Evolutionary conservation across 2,797 vertebrate genomes (phyloP).

Genomic region (Cyclopterus lumpus): DNA sequence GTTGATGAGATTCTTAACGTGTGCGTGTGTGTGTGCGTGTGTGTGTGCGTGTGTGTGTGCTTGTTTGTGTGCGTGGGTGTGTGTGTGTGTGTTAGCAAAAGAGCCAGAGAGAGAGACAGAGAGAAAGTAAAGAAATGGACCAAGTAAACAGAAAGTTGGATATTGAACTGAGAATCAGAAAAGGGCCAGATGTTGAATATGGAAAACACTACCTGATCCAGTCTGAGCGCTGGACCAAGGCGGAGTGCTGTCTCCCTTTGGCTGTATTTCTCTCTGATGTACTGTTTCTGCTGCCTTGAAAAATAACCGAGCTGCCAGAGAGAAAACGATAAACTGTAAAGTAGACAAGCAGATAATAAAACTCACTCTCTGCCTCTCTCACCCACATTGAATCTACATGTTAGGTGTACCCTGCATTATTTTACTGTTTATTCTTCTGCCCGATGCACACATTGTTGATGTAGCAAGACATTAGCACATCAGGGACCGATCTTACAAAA

Average conservation of each 20-base stretch:
- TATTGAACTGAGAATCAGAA: not conserved
- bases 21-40: not conserved
- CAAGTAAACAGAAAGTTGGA: conserved; percentile 17
- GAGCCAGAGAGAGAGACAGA: not conserved
- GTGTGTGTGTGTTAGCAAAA: too few species aligned
- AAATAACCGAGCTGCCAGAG: conserved; percentile 13
- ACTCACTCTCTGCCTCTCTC: not conserved
- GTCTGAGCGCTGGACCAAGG: conserved; percentile 32
- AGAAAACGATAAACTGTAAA: conserved; percentile 20
- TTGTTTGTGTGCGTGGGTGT: not conserved
- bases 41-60: not conserved
- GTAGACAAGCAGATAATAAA: conserved; percentile 10
- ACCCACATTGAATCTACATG: conserved; percentile 1
- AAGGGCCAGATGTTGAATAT: conserved; percentile 59
- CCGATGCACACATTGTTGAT: conserved; percentile 3
- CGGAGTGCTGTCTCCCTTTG: conserved; percentile 18
- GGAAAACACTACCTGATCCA: conserved; percentile 55
- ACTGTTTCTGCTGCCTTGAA: conserved; percentile 15
- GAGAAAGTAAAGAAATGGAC: not conserved
- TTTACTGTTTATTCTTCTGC: conserved; percentile 9
- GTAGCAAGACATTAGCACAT: conserved; percentile 4
- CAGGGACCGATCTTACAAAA: conserved; percentile 21
- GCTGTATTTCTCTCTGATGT: conserved; percentile 35
- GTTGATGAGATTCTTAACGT: conserved; percentile 18
- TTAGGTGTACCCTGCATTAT: not conserved